A percentile compares a stretch with the other conserved stretches of the same genome.
These are phyloP conservation scores for Ciconia boyciana DNA, from an alignment of 2,113 vertebrate species.

Conservation along the genomic window DNA sequence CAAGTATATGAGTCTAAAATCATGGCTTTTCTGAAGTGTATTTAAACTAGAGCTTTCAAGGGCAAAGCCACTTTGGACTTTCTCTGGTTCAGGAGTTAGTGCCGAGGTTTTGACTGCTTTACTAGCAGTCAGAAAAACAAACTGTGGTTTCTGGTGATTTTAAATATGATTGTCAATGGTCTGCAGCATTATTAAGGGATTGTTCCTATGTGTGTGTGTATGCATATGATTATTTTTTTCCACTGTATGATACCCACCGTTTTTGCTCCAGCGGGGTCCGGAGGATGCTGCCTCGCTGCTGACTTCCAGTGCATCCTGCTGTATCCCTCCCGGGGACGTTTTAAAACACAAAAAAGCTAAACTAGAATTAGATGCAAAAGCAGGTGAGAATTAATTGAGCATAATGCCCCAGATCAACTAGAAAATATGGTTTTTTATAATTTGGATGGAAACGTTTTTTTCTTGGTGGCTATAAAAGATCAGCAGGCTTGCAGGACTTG, in stretches of 20 bases:
- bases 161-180: background rate
- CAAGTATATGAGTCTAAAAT: background rate
- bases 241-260: background rate
- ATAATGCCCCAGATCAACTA: background rate
- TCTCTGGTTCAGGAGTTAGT: background rate
- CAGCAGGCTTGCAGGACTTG: background rate
- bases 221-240: accelerated
- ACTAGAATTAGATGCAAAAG: background rate
- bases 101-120: background rate
- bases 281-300: background rate
- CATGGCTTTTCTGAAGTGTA: background rate
- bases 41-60: background rate
- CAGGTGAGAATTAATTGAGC: background rate
- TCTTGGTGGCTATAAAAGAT: background rate
- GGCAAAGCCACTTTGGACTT: background rate
- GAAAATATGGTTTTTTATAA: background rate
- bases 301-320: background rate
- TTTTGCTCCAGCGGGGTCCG: background rate
- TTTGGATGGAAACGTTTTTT: background rate
- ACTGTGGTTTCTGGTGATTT: background rate
- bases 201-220: background rate
- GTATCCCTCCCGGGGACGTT: background rate
- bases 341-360: background rate
- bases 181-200: background rate
- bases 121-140: background rate